These are phyloP conservation scores for Phataginus tricuspis DNA, from an alignment of 2,797 vertebrate species.

Conservation along the genomic window DNA sequence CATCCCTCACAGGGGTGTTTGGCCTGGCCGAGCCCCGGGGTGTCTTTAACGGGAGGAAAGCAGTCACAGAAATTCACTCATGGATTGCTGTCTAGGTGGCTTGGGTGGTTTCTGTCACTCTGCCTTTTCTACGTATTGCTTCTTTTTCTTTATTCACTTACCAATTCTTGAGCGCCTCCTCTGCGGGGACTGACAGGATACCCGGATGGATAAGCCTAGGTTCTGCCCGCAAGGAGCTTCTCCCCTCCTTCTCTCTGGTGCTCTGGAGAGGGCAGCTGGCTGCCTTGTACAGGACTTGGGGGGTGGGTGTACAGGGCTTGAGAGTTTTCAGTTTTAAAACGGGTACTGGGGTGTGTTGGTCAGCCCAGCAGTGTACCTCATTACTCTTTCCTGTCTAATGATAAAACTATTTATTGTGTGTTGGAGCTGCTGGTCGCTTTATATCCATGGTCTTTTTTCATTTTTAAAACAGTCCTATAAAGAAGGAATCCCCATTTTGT, in stretches of 20 bases:
- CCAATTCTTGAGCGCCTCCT: not conserved
- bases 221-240: not conserved
- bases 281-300: not conserved
- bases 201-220: not conserved
- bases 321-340: not conserved
- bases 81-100: not conserved
- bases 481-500: not conserved
- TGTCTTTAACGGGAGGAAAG: not conserved
- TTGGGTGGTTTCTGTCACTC: not conserved
- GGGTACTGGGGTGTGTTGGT: not conserved
- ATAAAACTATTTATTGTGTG: not conserved
- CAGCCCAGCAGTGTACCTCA: not conserved
- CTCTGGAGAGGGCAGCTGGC: not conserved
- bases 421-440: not conserved
- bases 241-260: not conserved
- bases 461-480: not conserved
- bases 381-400: not conserved
- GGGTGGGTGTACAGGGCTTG: not conserved
- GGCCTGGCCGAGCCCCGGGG: not conserved
- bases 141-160: not conserved
- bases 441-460: not conserved
- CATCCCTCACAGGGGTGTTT: too few species aligned
- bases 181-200: not conserved
- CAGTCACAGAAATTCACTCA: not conserved
- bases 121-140: not conserved